phyloP scores from a whole-genome alignment of 2,113 vertebrate species.

The Scophthalmus maximus region DNA sequence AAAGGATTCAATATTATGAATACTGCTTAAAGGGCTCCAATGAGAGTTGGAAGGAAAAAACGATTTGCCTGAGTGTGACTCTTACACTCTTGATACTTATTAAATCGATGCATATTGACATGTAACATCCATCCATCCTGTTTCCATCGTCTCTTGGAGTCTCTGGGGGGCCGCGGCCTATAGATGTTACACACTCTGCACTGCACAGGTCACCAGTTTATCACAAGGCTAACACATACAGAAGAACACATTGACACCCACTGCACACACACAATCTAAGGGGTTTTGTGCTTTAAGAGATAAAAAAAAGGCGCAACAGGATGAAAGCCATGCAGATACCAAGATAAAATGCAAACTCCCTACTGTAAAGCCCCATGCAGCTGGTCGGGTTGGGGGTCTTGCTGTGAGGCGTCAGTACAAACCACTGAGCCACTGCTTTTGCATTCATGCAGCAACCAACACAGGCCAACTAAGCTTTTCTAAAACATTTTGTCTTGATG shows the following conservation, averaged over 20 bases:
- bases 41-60: neutral
- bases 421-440: conserved; percentile 7
- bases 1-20: neutral
- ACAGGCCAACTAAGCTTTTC: neutral
- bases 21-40: conserved; percentile 1
- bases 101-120: conserved; percentile 42
- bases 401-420: conserved; percentile 4
- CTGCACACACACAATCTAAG: conserved; percentile 4
- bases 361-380: conserved; percentile 9
- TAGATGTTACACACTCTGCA: neutral
- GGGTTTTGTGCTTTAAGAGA: conserved; percentile 8
- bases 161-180: neutral
- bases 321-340: neutral
- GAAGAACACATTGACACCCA: conserved; percentile 30
- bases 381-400: conserved; percentile 25
- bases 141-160: conserved; percentile 1
- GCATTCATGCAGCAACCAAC: neutral
- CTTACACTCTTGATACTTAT: conserved; percentile 22
- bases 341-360: conserved; percentile 13
- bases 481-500: neutral
- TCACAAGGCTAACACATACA: conserved; percentile 15
- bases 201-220: conserved; percentile 7
- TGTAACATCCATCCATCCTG: conserved; percentile 26
- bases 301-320: conserved; percentile 12
- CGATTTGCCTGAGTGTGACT: neutral